phyloP scores from a whole-genome alignment of 1,140 invertebrate genomes.

The Megalonaias nervosa region DNA sequence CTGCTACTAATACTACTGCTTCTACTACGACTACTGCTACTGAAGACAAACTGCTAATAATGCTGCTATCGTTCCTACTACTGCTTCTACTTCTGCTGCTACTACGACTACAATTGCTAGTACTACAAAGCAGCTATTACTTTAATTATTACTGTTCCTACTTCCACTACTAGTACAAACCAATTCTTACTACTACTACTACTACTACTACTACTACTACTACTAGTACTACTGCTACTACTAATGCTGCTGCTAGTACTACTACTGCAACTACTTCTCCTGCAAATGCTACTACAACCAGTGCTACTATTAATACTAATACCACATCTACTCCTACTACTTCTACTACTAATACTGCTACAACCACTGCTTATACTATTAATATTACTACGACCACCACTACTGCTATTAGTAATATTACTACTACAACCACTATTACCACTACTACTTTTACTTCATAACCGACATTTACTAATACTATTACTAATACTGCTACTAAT shows the following conservation, averaged over 20 bases:
- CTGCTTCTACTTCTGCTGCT: constrained; percentile 13
- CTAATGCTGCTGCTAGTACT: background rate
- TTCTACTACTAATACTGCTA: constrained; percentile 14
- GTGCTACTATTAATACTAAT: background rate
- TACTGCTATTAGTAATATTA: constrained; percentile 19
- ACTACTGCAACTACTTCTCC: background rate
- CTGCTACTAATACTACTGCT: constrained; percentile 6
- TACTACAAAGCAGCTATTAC: background rate
- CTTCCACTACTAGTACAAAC: background rate
- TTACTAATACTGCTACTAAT: background rate
- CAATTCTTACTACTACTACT: constrained; percentile 1
- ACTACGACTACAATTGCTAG: constrained; percentile 11
- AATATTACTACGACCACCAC: constrained; percentile 11
- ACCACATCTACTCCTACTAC: constrained; percentile 3
- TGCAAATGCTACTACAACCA: background rate
- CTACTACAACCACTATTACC: constrained; percentile 18
- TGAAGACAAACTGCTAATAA: background rate
- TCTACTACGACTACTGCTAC: constrained; percentile 1
- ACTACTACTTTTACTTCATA: constrained; percentile 2
- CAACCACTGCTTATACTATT: background rate
- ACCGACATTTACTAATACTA: constrained; percentile 9
- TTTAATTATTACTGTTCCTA: background rate
- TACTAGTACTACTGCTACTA: constrained; percentile 1
- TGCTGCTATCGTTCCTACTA: constrained; percentile 9
- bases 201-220: constrained; percentile 4